Percentiles rank a stretch among this genome's conserved stretches.
phyloP scores from a whole-genome alignment of 2,888 invertebrate species.

The Hemithea aestivaria region DNA sequence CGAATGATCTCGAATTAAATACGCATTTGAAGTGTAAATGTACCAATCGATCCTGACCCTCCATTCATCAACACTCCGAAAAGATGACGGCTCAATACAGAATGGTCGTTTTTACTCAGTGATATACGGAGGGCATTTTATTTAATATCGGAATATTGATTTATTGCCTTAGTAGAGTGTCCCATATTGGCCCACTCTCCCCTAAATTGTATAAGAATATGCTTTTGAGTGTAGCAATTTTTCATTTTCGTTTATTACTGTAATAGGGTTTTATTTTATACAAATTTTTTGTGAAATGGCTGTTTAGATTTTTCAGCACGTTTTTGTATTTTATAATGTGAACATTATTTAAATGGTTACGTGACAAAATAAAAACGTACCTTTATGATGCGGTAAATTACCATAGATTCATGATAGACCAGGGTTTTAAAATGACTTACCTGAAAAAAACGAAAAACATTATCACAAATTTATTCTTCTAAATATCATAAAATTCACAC shows the following conservation, averaged over 20 bases:
- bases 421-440: too few species aligned
- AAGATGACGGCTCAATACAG: constrained; percentile 32
- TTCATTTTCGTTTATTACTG: constrained; percentile 37
- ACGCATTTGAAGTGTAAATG: constrained; percentile 53
- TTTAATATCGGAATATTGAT: constrained; percentile 73
- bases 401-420: too few species aligned
- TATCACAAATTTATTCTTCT: too few species aligned
- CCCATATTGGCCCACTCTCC: constrained; percentile 44
- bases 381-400: too few species aligned
- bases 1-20: constrained; percentile 62
- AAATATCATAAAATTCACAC: too few species aligned
- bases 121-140: constrained; percentile 68
- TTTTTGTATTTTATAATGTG: too few species aligned
- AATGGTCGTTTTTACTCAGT: constrained; percentile 53
- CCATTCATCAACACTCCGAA: constrained; percentile 21
- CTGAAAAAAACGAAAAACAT: too few species aligned
- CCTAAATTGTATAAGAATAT: constrained; percentile 50
- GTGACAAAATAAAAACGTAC: too few species aligned
- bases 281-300: too few species aligned
- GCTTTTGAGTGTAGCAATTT: constrained; percentile 41
- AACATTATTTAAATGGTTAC: too few species aligned
- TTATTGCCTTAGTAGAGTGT: constrained; percentile 50
- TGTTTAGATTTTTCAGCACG: too few species aligned
- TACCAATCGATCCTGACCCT: constrained; percentile 37
- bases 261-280: too few species aligned